phyloP scores from a whole-genome alignment of 2,888 invertebrate species.

The Uropetala carovei region DNA sequence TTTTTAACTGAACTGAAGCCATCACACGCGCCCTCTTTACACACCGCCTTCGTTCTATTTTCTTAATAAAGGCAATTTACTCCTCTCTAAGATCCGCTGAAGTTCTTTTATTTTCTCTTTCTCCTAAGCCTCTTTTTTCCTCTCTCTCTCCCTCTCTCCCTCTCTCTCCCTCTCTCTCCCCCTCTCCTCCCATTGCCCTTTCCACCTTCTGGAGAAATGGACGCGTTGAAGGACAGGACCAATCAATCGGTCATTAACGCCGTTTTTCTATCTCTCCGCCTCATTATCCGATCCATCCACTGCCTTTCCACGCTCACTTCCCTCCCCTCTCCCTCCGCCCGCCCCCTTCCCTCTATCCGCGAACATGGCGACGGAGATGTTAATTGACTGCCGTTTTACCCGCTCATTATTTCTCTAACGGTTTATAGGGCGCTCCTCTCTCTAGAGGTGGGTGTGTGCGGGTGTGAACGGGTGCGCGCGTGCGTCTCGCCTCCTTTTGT shows the following conservation, averaged over 20 bases:
- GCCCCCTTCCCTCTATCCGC: background rate
- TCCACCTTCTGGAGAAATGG: slow-evolving; percentile 16
- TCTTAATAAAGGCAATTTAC: slow-evolving; percentile 59
- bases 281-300: slow-evolving; percentile 49
- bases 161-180: background rate
- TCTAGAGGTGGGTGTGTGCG: background rate
- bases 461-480: no score
- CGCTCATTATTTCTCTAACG: slow-evolving; percentile 46
- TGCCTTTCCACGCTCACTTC: background rate
- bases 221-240: slow-evolving; percentile 28
- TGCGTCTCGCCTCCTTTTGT: no score
- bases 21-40: no score
- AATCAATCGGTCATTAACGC: slow-evolving; percentile 63
- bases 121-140: background rate
- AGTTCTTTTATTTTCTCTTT: background rate
- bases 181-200: background rate
- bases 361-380: slow-evolving; percentile 37
- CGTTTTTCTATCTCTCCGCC: slow-evolving; percentile 7
- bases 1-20: no score
- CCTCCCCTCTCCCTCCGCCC: background rate
- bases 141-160: background rate
- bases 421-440: slow-evolving; percentile 1
- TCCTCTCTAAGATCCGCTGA: background rate
- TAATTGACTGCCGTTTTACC: slow-evolving; percentile 47
- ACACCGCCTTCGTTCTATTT: background rate